Evolutionary conservation across 2,888 invertebrate genomes (phyloP).

Genomic region (Byasa hedistus): DNA sequence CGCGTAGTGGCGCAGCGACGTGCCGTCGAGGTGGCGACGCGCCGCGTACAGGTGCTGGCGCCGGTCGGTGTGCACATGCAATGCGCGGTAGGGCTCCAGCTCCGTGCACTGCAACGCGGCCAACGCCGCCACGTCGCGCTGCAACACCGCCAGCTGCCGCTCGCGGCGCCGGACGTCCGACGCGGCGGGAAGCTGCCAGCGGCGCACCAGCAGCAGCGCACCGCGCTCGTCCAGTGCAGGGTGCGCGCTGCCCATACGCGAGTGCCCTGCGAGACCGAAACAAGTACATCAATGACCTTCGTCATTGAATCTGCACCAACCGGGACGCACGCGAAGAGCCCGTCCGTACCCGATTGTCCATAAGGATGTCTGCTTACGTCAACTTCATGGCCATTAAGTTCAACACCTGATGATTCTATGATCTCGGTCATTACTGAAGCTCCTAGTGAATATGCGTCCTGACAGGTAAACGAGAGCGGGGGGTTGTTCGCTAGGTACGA

Average conservation of each 20-base stretch:
- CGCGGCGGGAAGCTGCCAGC: constrained; percentile 83
- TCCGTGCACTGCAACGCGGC: constrained; percentile 82
- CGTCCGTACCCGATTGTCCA: too few species aligned
- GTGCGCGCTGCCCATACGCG: constrained; percentile 86
- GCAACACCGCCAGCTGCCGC: constrained; percentile 83
- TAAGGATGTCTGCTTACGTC: too few species aligned
- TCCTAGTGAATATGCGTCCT: too few species aligned
- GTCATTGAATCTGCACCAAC: too few species aligned
- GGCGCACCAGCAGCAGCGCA: constrained; percentile 85
- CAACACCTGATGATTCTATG: too few species aligned
- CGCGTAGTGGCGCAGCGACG: constrained; percentile 36
- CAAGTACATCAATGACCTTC: too few species aligned
- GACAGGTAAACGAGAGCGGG: too few species aligned
- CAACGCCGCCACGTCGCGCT: constrained; percentile 88
- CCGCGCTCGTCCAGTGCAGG: constrained; percentile 88
- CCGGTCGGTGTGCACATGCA: constrained; percentile 79
- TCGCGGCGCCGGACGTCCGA: constrained; percentile 66
- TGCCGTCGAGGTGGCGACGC: constrained; percentile 79
- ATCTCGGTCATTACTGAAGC: too few species aligned
- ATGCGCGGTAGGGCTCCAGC: constrained; percentile 87
- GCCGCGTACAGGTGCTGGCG: constrained; percentile 33
- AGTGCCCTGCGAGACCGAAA: constrained; percentile 80
- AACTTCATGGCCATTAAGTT: too few species aligned
- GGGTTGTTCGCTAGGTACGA: too few species aligned
- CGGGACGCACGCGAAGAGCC: too few species aligned